Conservation (phyloP, 2,113 vertebrate species). For the Pholis gunnellus region DNA sequence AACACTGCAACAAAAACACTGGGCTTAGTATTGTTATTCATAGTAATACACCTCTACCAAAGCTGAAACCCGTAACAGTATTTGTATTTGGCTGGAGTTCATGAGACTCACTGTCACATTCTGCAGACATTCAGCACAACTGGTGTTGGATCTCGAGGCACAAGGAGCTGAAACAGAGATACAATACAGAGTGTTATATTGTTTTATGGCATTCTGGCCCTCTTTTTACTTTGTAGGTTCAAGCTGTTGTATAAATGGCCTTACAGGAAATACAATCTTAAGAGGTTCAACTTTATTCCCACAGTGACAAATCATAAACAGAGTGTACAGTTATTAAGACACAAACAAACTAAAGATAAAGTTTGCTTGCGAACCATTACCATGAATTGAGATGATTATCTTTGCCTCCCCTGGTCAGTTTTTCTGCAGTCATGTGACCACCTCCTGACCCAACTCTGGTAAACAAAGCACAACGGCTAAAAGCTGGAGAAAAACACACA, state of each 20-base stretch:
- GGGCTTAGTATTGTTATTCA: background rate
- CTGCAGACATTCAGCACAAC: constrained; percentile 89
- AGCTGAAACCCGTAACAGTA: no score
- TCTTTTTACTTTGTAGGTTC: background rate
- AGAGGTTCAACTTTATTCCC: background rate
- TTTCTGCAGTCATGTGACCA: constrained; percentile 66
- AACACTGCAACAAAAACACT: constrained; percentile 85
- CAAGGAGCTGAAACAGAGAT: constrained; percentile 74
- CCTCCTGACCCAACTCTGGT: constrained; percentile 52
- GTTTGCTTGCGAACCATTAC: background rate
- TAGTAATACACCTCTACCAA: background rate
- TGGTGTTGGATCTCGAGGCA: constrained; percentile 85
- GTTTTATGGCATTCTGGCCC: background rate
- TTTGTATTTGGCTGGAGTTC: background rate
- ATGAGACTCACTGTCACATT: constrained; percentile 88
- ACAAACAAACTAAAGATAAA: background rate
- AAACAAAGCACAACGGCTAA: constrained; percentile 33
- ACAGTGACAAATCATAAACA: background rate
- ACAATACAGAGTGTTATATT: background rate
- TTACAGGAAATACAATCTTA: background rate
- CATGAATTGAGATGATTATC: background rate
- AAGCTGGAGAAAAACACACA: background rate
- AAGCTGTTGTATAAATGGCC: background rate
- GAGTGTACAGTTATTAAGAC: background rate
- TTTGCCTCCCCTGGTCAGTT: background rate